Evolutionary conservation across 2,113 vertebrate genomes (phyloP).

Genomic region (Oryctolagus cuniculus): DNA sequence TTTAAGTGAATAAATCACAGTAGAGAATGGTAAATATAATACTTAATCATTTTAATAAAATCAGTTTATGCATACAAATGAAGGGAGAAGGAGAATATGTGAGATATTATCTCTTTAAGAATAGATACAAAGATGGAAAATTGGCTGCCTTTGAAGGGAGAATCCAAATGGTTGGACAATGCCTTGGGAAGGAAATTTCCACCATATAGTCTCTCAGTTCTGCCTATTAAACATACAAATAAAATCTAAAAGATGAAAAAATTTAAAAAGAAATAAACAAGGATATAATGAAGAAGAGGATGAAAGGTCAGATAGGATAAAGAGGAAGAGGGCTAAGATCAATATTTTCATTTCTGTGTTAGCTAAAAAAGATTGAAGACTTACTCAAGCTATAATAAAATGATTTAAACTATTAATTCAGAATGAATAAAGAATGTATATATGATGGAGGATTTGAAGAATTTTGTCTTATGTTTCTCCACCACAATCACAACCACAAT

Average conservation of each 20-base stretch:
- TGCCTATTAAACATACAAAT: not conserved
- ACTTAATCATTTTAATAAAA: not conserved
- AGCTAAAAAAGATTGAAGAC: not conserved
- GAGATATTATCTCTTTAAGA: not conserved
- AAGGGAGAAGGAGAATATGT: not conserved
- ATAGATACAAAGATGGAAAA: not conserved
- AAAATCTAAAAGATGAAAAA: not conserved
- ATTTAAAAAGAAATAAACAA: not conserved
- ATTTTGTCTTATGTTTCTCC: not conserved
- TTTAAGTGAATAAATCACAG: conserved; percentile 46
- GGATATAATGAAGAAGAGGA: not conserved
- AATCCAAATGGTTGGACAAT: not conserved
- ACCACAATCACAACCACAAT: not conserved
- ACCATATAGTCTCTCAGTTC: not conserved
- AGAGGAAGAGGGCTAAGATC: not conserved
- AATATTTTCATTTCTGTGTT: not conserved
- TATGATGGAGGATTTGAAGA: not conserved
- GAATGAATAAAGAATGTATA: not conserved
- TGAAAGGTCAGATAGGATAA: not conserved
- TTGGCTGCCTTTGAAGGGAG: not conserved
- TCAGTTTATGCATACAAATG: not conserved
- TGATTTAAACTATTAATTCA: not conserved
- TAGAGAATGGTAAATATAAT: not conserved
- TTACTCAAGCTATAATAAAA: not conserved
- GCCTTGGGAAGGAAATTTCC: not conserved